These are phyloP conservation scores for Tragopan temminckii DNA, from an alignment of 2,797 vertebrate species.

Conservation along the genomic window DNA sequence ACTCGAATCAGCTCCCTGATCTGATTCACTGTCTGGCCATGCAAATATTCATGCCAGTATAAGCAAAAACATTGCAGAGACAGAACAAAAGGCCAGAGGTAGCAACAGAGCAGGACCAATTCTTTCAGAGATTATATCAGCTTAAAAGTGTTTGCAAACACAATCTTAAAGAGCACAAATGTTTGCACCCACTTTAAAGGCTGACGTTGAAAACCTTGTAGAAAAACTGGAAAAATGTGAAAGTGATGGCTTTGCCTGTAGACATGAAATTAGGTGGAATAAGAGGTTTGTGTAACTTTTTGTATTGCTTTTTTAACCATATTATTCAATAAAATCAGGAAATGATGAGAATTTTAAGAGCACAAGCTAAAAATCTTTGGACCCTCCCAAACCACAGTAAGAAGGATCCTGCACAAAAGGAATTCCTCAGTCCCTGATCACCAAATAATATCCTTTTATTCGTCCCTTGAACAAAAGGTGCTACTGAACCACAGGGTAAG, in stretches of 20 bases:
- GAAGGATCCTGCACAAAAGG: neutral
- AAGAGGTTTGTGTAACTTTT: neutral
- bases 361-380: neutral
- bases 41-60: constrained; percentile 28
- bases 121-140: neutral
- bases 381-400: neutral
- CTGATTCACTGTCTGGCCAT: constrained; percentile 70
- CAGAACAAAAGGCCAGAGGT: constrained; percentile 52
- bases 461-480: neutral
- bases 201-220: neutral
- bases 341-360: neutral
- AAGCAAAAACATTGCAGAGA: constrained; percentile 31
- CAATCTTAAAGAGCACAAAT: neutral
- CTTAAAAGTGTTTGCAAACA: constrained; percentile 34
- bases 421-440: neutral
- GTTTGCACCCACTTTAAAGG: neutral
- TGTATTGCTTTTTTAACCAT: neutral
- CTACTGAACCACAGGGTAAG: neutral
- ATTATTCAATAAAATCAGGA: neutral
- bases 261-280: neutral
- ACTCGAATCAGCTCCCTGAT: constrained; percentile 37
- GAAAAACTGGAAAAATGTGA: neutral
- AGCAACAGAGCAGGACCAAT: neutral
- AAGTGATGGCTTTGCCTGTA: neutral
- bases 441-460: neutral